Conservation (phyloP, 1,140 invertebrate genomes). For the Apocrypta bakeri region DNA sequence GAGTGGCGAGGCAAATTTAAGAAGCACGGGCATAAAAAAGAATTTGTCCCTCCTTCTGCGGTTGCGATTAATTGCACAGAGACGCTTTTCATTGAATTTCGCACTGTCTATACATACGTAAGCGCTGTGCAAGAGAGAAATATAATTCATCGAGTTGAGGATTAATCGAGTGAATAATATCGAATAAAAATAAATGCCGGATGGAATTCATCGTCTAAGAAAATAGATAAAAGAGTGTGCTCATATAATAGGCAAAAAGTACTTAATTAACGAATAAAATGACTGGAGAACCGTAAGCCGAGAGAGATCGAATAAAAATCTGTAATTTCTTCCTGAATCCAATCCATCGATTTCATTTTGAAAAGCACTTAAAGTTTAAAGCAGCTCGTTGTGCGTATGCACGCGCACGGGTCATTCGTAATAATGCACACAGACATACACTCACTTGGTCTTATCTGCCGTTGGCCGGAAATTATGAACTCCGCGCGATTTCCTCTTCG, state of each 20-base stretch:
- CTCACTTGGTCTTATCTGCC: neutral
- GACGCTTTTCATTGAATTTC: constrained; percentile 37
- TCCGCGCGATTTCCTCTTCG: neutral
- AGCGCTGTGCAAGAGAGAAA: constrained; percentile 7
- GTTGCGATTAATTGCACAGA: constrained; percentile 22
- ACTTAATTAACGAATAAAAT: no score
- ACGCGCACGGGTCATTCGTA: neutral
- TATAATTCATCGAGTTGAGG: constrained; percentile 40
- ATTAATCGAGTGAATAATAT: constrained; percentile 40
- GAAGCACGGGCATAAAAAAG: neutral
- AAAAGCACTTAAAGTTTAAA: neutral
- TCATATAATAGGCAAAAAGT: no score
- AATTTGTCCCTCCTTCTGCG: constrained; percentile 30
- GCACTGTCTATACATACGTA: neutral
- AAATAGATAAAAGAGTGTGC: no score
- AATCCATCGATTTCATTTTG: neutral
- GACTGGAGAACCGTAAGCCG: no score
- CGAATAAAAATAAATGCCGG: neutral
- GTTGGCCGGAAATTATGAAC: constrained; percentile 1
- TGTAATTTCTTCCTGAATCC: no score
- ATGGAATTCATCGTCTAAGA: neutral
- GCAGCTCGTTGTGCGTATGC: neutral
- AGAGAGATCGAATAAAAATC: no score
- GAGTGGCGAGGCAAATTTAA: neutral
- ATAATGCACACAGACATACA: neutral